Conservation (phyloP, 2,888 invertebrate genomes). For the Drosophila leonis region DNA sequence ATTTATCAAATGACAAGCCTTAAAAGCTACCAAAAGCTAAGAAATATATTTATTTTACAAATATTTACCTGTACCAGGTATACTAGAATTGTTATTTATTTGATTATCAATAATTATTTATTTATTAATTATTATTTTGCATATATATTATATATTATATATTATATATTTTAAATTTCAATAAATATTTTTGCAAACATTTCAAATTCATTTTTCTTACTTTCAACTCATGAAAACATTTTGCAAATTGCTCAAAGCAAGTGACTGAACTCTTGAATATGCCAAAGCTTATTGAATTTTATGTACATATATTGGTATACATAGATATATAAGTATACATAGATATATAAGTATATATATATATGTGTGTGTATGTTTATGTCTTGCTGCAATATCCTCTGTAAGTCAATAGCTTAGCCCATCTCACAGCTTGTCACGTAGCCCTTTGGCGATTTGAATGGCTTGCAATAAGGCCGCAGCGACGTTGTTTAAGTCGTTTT, state of each 20-base stretch:
- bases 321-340: neutral
- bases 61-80: neutral
- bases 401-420: slow-evolving; percentile 34
- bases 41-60: neutral
- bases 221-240: neutral
- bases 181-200: neutral
- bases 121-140: too few species aligned
- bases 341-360: neutral
- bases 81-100: neutral
- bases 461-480: neutral
- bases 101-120: too few species aligned
- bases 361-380: neutral
- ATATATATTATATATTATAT: too few species aligned
- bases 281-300: neutral
- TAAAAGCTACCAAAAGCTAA: neutral
- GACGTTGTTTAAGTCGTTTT: too few species aligned
- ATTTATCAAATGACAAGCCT: slow-evolving; percentile 1
- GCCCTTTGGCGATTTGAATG: slow-evolving; percentile 15
- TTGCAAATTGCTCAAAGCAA: slow-evolving; percentile 3
- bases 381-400: neutral
- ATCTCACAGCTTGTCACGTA: slow-evolving; percentile 34
- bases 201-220: neutral
- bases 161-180: too few species aligned
- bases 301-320: neutral
- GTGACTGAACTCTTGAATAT: slow-evolving; percentile 13